Conservation (phyloP, 2,113 vertebrate species). For the Gadus macrocephalus region DNA sequence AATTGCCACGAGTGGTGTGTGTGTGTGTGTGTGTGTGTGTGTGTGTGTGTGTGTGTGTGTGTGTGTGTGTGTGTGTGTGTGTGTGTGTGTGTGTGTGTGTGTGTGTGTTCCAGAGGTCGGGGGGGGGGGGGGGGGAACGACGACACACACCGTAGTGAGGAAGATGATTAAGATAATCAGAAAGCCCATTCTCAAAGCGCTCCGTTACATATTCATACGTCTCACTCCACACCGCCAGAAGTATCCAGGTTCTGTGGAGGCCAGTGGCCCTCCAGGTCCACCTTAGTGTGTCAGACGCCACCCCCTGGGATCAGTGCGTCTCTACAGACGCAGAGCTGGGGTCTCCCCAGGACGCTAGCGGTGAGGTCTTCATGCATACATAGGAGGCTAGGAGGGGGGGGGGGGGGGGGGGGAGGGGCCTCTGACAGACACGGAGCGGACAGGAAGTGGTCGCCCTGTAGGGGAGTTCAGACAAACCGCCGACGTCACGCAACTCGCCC, state of each 20-base stretch:
- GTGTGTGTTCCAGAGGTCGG: too few relatives aligned
- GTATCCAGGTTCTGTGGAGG: too few relatives aligned
- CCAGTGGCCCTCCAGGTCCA: too few relatives aligned
- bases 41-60: too few relatives aligned
- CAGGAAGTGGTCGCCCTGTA: conserved; percentile 8
- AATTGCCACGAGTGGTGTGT: not conserved
- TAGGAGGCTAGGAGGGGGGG: conserved; percentile 26
- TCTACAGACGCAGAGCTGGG: conserved; percentile 20
- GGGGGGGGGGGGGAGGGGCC: conserved; percentile 13
- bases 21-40: not conserved
- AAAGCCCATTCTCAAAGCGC: too few relatives aligned
- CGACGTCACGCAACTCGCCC: conserved; percentile 7
- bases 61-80: too few relatives aligned
- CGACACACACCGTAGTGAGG: not conserved
- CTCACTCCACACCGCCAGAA: too few relatives aligned
- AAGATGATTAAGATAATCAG: too few relatives aligned
- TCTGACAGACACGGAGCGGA: conserved; percentile 14
- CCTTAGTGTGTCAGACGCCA: conserved; percentile 26
- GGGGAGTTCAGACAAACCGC: conserved; percentile 36
- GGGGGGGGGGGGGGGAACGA: not conserved
- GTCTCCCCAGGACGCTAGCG: conserved; percentile 12
- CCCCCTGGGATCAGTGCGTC: conserved; percentile 17
- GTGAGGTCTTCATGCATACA: conserved; percentile 54
- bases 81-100: too few relatives aligned
- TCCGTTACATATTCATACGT: not conserved